Conservation (phyloP, 2,888 invertebrate genomes). For the Rhingia rostrata region DNA sequence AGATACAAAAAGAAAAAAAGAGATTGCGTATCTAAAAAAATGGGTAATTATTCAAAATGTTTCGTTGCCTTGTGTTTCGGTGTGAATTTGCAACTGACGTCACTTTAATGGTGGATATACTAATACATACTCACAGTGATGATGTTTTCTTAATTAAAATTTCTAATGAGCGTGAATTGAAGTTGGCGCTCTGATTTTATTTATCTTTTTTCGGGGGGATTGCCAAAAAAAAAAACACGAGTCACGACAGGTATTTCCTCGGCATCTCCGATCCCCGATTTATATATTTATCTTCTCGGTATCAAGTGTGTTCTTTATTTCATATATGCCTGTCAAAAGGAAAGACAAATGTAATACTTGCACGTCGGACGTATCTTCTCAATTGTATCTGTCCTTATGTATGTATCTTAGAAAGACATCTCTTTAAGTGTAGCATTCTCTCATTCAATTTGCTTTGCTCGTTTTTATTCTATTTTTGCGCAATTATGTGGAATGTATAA, state of each 20-base stretch:
- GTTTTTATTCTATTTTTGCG: constrained; percentile 50
- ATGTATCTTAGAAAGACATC: background rate
- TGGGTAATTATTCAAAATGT: constrained; percentile 32
- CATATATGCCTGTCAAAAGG: constrained; percentile 62
- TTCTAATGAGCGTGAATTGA: no score
- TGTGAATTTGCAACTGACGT: background rate
- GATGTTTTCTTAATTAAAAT: no score
- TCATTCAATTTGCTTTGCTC: constrained; percentile 40
- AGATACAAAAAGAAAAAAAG: constrained; percentile 23
- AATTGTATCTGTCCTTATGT: constrained; percentile 15
- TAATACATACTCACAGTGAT: no score
- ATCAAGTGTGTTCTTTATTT: constrained; percentile 30
- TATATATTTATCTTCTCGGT: constrained; percentile 22
- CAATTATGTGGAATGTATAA: constrained; percentile 51
- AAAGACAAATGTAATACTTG: constrained; percentile 68
- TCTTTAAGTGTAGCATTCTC: constrained; percentile 10
- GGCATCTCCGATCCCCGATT: background rate
- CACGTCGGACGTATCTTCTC: constrained; percentile 32
- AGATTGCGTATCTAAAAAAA: constrained; percentile 28
- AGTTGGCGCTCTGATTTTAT: no score
- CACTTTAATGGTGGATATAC: background rate
- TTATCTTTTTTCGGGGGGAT: no score
- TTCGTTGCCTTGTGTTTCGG: background rate
- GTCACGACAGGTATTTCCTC: no score
- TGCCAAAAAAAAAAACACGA: background rate